Conservation (phyloP, 2,888 invertebrate species). For the Leucoma salicis region DNA sequence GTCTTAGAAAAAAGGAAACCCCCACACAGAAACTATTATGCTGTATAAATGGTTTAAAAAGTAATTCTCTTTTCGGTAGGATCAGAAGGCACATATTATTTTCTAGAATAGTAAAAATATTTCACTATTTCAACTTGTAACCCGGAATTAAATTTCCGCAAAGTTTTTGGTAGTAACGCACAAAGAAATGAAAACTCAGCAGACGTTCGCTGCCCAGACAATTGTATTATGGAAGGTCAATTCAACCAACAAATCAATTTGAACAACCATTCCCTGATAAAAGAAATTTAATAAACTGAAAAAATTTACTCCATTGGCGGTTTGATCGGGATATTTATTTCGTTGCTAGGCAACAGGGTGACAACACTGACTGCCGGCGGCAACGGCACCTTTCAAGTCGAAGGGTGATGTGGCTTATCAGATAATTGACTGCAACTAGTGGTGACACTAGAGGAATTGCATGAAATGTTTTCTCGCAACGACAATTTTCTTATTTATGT, state of each 20-base stretch:
- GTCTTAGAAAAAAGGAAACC: too few relatives aligned
- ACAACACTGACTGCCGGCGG: constrained; percentile 35
- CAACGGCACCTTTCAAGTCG: constrained; percentile 25
- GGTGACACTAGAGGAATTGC: constrained; percentile 47
- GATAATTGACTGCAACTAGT: constrained; percentile 68
- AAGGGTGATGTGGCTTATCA: constrained; percentile 62
- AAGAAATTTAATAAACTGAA: too few relatives aligned
- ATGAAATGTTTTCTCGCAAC: constrained; percentile 29
- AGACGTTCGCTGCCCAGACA: constrained; percentile 50
- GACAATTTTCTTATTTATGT: constrained; percentile 27
- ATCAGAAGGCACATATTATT: too few relatives aligned
- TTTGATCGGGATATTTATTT: constrained; percentile 41
- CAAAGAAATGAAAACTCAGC: constrained; percentile 41
- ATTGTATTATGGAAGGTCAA: constrained; percentile 55
- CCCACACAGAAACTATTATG: too few relatives aligned
- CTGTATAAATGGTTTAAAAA: too few relatives aligned
- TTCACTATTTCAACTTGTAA: too few relatives aligned
- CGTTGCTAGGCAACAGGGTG: constrained; percentile 46
- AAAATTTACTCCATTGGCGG: constrained; percentile 43
- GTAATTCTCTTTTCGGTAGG: too few relatives aligned
- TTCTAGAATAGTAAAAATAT: too few relatives aligned
- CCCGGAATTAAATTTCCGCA: constrained; percentile 14
- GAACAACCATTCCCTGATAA: constrained; percentile 43
- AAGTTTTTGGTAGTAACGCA: constrained; percentile 16
- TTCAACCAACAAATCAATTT: constrained; percentile 58